Conservation (phyloP, 2,797 vertebrate genomes). For the Miichthys miiuy region DNA sequence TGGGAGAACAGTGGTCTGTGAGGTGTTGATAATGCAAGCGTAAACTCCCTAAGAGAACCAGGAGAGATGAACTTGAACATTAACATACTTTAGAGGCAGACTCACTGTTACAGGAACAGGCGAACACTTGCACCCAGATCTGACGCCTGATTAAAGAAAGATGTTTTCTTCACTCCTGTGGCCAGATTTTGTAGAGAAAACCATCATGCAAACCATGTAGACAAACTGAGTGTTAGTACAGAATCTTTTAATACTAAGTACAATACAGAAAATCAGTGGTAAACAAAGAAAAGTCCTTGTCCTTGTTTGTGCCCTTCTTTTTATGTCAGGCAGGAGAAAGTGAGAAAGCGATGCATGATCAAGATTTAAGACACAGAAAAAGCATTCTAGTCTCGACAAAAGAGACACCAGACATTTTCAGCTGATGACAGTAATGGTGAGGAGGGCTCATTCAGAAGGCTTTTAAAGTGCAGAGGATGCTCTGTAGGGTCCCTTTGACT, state of each 20-base stretch:
- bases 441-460: constrained; percentile 61
- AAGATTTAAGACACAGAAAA: constrained; percentile 70
- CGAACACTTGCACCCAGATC: neutral
- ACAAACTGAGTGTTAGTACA: constrained; percentile 64
- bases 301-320: constrained; percentile 57
- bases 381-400: constrained; percentile 70
- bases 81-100: neutral
- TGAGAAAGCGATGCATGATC: constrained; percentile 54
- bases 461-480: constrained; percentile 73
- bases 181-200: constrained; percentile 13
- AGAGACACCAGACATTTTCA: constrained; percentile 64
- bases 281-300: constrained; percentile 69
- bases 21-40: constrained; percentile 24
- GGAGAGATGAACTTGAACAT: neutral
- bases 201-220: constrained; percentile 26
- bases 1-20: neutral
- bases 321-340: constrained; percentile 54
- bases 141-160: constrained; percentile 2
- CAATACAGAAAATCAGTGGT: constrained; percentile 80
- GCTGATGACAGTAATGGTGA: constrained; percentile 59
- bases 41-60: constrained; percentile 17
- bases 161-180: neutral
- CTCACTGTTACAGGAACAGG: neutral
- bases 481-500: constrained; percentile 49
- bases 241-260: constrained; percentile 82